These are phyloP conservation scores for Halictus quadricinctus DNA, from an alignment of 2,888 invertebrate genomes.

Conservation along the genomic window DNA sequence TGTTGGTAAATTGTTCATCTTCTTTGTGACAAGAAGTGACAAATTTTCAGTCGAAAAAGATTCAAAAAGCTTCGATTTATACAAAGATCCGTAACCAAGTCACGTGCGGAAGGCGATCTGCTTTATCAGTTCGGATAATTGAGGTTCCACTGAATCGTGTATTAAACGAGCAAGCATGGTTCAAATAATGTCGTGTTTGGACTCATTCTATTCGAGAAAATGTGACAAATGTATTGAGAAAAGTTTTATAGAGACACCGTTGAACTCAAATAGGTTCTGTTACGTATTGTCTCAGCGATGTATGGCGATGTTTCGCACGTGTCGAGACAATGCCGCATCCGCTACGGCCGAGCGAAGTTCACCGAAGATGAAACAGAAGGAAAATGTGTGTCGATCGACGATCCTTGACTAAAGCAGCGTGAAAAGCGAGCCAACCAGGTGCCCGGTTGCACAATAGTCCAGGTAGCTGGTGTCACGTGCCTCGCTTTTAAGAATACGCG, in stretches of 20 bases:
- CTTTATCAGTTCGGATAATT: too few species aligned
- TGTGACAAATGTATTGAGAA: not conserved
- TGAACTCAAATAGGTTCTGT: too few species aligned
- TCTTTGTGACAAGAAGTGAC: not conserved
- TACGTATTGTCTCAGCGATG: not conserved
- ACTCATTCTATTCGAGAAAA: not conserved
- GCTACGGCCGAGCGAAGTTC: not conserved
- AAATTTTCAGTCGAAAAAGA: not conserved
- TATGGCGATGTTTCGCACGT: not conserved
- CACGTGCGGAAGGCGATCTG: too few species aligned
- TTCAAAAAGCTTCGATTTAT: not conserved
- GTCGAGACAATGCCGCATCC: not conserved
- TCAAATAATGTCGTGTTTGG: too few species aligned
- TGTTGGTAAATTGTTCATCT: not conserved
- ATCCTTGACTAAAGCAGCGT: not conserved
- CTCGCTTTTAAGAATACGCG: conserved; percentile 47
- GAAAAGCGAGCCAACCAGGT: conserved; percentile 11
- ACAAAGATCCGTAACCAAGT: not conserved
- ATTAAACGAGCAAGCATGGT: too few species aligned
- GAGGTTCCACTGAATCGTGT: too few species aligned
- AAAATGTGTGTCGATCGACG: not conserved
- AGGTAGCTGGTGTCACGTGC: conserved; percentile 24
- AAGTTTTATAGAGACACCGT: too few species aligned
- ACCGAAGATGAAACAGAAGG: not conserved
- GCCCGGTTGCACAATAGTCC: conserved; percentile 57